phyloP scores from a whole-genome alignment of 2,113 vertebrate species.

The Ceratotherium simum region DNA sequence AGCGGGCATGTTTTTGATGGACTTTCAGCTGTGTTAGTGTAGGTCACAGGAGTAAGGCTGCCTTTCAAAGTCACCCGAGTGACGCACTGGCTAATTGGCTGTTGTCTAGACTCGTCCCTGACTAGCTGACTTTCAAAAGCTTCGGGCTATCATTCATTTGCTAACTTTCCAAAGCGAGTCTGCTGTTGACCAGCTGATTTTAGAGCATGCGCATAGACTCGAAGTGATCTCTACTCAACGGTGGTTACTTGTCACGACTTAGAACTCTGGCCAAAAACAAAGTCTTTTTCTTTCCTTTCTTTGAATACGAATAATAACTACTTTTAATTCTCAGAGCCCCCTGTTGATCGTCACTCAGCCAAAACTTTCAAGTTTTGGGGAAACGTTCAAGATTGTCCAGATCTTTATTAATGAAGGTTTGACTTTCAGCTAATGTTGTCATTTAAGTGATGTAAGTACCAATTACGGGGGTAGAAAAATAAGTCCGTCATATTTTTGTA shows the following conservation, averaged over 20 bases:
- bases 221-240: not conserved
- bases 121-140: not conserved
- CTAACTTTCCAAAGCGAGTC: not conserved
- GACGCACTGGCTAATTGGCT: not conserved
- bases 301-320: not conserved
- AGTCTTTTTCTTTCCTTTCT: not conserved
- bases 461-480: conserved; percentile 3
- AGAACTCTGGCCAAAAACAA: not conserved
- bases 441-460: not conserved
- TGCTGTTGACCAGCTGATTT: not conserved
- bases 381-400: not conserved
- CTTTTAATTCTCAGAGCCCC: not conserved
- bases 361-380: not conserved
- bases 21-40: not conserved
- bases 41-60: not conserved
- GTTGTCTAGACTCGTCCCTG: not conserved
- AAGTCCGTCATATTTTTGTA: not conserved
- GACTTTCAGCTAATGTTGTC: not conserved
- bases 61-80: not conserved
- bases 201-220: not conserved
- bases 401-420: not conserved
- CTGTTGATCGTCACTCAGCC: not conserved
- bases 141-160: not conserved
- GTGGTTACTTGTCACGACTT: not conserved
- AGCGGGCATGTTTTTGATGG: not conserved